These are phyloP conservation scores for Rhynchophorus ferrugineus DNA, from an alignment of 1,140 invertebrate genomes.

Conservation along the genomic window DNA sequence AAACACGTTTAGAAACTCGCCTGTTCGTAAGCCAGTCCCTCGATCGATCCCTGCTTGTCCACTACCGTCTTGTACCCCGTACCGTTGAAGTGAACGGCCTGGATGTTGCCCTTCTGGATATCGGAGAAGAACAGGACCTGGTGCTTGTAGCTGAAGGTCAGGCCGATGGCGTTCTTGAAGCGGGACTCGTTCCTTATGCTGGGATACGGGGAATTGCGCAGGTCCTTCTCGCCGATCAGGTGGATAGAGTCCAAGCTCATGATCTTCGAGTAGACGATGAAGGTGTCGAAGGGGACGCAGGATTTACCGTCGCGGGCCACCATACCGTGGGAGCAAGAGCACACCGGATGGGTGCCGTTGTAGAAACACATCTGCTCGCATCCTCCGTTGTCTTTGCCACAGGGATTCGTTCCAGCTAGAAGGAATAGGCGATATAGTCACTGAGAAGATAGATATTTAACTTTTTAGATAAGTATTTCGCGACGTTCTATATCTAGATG, in stretches of 20 bases:
- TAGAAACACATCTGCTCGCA: slow-evolving; percentile 71
- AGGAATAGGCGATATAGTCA: not conserved
- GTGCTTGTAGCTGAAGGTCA: slow-evolving; percentile 68
- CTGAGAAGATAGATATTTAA: too few relatives aligned
- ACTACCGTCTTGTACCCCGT: slow-evolving; percentile 60
- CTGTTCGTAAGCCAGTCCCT: slow-evolving; percentile 72
- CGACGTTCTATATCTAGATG: too few relatives aligned
- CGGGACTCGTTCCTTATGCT: slow-evolving; percentile 61
- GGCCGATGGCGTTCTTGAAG: slow-evolving; percentile 74
- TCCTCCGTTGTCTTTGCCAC: slow-evolving; percentile 63
- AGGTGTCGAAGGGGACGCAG: slow-evolving; percentile 64
- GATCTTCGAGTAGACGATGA: slow-evolving; percentile 68
- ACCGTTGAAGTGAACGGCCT: slow-evolving; percentile 77
- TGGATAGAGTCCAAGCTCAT: slow-evolving; percentile 69
- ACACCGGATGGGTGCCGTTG: slow-evolving; percentile 57
- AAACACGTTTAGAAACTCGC: too few relatives aligned
- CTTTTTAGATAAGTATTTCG: too few relatives aligned
- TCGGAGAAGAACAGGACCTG: slow-evolving; percentile 78
- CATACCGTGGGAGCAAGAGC: slow-evolving; percentile 68
- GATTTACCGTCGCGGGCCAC: slow-evolving; percentile 52
- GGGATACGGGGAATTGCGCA: slow-evolving; percentile 68
- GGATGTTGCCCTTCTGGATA: slow-evolving; percentile 76
- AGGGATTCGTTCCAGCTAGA: slow-evolving; percentile 53
- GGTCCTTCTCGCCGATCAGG: slow-evolving; percentile 59
- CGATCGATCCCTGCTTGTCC: slow-evolving; percentile 67